A percentile compares a stretch with the other conserved stretches of the same genome.
These are phyloP conservation scores for Neelides folsomi DNA, from an alignment of 2,888 invertebrate species.

Conservation along the genomic window DNA sequence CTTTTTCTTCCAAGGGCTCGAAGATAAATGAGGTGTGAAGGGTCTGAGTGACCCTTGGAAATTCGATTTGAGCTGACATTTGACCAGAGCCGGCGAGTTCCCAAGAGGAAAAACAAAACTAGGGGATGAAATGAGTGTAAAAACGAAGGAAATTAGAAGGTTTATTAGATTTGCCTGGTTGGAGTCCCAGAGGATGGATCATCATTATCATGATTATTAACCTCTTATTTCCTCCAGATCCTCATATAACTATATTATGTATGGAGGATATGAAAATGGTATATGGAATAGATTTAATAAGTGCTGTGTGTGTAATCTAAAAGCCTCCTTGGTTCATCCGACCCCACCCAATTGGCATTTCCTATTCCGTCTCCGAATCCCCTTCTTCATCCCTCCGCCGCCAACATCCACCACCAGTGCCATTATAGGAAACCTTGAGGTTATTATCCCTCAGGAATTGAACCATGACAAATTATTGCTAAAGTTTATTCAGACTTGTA, in stretches of 20 bases:
- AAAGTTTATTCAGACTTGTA: conserved; percentile 11
- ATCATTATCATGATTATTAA: conserved; percentile 2
- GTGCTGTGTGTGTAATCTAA: too few relatives aligned
- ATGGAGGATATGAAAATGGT: too few relatives aligned
- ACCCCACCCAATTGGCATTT: conserved; percentile 11
- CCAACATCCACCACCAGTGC: background rate
- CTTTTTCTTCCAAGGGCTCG: too few relatives aligned
- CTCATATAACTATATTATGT: background rate
- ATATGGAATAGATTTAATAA: too few relatives aligned
- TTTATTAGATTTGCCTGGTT: conserved; percentile 23
- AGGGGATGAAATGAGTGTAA: conserved; percentile 5
- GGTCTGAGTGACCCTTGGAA: too few relatives aligned
- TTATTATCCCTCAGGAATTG: conserved; percentile 7
- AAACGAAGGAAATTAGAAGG: conserved; percentile 11
- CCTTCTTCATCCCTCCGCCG: background rate
- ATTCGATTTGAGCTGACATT: too few relatives aligned
- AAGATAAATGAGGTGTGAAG: too few relatives aligned
- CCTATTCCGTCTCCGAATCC: conserved; percentile 3
- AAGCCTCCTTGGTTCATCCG: background rate
- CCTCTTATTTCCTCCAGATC: conserved; percentile 6
- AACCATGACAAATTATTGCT: conserved; percentile 9
- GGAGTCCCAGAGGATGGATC: conserved; percentile 11
- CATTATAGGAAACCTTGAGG: background rate
- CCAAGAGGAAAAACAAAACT: background rate
- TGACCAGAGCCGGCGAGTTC: too few relatives aligned